Evolutionary conservation across 2,113 vertebrate species (phyloP), one percentile per base, ranked within the genome.

Genomic region (Epinephelus lanceolatus): DNA sequence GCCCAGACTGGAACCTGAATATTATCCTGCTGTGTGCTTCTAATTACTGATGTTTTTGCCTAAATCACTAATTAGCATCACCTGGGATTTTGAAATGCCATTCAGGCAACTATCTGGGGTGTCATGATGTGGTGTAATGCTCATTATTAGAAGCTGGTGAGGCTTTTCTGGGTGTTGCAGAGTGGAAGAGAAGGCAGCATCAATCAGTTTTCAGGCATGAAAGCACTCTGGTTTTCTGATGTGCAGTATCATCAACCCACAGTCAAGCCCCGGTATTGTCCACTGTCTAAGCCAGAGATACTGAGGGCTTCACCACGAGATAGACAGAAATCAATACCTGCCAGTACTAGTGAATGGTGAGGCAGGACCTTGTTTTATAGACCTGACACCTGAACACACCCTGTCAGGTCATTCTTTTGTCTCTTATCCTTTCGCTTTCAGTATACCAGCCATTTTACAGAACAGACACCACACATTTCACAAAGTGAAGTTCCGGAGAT

Each of bases 311-410:
- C 72, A 66, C 18, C 59, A 37, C 45, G 5, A 77, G 77, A 84
- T 47, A 9, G 86, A 88, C 67, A 82, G 57, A 84, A 84, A 92
- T 93, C 90, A 81, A 90, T 93, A 83, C 45, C 55, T 86, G 87
- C 79, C 84, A 85, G 78, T n/a, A 79, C 49, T 42, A 75, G 68
- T 69, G 70, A 86, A 74, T 72, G 37, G 76, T 49, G n/a, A 61
- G 55, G 37, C 69, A 47, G 45, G 49, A 67, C 68, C 60, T 84
- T 25, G 40, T 72, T 76, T 85, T 59, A 67, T 56, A 86, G 66
- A 87, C 33, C 73, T 57, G 81, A 85, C 75, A 85, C 79, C 56
- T 87, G 75, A 85, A 81, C 68, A 59, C 14, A 78, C 25, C 56
- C 7, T 52, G 68, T 78, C 63, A 52, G 79, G 49, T 85, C 70